These are phyloP conservation scores for Antennarius striatus DNA, from an alignment of 2,113 vertebrate species.

Conservation along the genomic window DNA sequence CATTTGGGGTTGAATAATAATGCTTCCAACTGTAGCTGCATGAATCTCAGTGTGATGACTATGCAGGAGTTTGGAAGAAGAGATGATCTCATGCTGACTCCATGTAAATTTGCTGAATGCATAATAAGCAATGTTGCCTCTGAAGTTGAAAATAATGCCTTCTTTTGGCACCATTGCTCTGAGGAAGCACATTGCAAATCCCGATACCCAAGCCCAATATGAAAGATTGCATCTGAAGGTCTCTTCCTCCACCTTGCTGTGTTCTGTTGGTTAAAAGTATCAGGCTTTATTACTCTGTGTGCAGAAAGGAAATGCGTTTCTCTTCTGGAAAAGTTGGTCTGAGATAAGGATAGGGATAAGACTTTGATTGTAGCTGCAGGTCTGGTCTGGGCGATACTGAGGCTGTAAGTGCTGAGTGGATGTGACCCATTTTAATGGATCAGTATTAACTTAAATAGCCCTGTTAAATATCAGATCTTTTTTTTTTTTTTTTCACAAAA, in stretches of 20 bases:
- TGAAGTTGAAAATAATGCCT: constrained; percentile 6
- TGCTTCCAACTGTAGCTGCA: neutral
- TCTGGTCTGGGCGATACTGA: neutral
- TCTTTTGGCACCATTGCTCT: too few relatives aligned
- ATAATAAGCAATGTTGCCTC: constrained; percentile 36
- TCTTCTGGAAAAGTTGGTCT: constrained; percentile 1
- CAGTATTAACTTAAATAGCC: too few relatives aligned
- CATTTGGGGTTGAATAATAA: too few relatives aligned
- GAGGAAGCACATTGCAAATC: constrained; percentile 17
- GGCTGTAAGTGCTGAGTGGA: constrained; percentile 4
- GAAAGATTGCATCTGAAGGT: constrained; percentile 1
- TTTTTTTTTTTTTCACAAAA: too few relatives aligned
- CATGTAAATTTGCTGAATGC: constrained; percentile 50
- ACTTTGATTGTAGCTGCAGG: constrained; percentile 17
- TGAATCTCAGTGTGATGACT: constrained; percentile 4
- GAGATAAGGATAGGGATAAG: neutral
- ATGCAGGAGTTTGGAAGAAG: constrained; percentile 29
- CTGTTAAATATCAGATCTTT: too few relatives aligned
- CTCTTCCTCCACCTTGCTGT: neutral
- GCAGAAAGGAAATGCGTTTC: constrained; percentile 20
- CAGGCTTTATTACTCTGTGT: constrained; percentile 3
- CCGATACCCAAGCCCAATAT: constrained; percentile 21
- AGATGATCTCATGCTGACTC: constrained; percentile 37
- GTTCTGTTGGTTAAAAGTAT: neutral
- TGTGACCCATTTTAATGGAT: too few relatives aligned